These are phyloP conservation scores for rabbit (Oryctolagus cuniculus) DNA, from an alignment of 2,113 vertebrate species.

Conservation along the genomic window DNA sequence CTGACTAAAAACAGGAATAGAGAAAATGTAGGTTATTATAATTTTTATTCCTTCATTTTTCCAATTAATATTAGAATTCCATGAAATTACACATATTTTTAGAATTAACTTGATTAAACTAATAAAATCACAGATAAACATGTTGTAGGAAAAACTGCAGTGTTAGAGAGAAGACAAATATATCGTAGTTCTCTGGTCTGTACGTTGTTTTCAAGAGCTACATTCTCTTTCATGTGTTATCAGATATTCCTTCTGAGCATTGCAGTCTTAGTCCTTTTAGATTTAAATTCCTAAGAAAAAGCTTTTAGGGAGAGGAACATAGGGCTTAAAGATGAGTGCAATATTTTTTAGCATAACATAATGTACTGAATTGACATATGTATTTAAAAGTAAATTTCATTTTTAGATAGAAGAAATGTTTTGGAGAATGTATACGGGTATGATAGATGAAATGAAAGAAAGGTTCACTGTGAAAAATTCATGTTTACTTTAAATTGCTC, in stretches of 20 bases:
- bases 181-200: not conserved
- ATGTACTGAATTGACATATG: not conserved
- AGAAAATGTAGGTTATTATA: not conserved
- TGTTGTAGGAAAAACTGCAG: not conserved
- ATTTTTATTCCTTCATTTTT: not conserved
- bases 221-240: not conserved
- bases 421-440: not conserved
- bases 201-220: no score
- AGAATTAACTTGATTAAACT: not conserved
- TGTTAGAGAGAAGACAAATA: not conserved
- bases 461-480: not conserved
- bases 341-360: not conserved
- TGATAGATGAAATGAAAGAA: not conserved
- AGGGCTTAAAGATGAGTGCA: not conserved
- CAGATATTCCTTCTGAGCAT: not conserved
- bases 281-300: not conserved
- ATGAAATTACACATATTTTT: not conserved
- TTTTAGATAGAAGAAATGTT: not conserved
- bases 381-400: not conserved
- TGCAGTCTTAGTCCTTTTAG: not conserved
- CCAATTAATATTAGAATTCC: not conserved
- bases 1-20: not conserved
- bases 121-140: not conserved
- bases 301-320: not conserved
- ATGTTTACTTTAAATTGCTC: not conserved